Conservation (phyloP, 2,888 invertebrate species). For the Trachelus tabidus region DNA sequence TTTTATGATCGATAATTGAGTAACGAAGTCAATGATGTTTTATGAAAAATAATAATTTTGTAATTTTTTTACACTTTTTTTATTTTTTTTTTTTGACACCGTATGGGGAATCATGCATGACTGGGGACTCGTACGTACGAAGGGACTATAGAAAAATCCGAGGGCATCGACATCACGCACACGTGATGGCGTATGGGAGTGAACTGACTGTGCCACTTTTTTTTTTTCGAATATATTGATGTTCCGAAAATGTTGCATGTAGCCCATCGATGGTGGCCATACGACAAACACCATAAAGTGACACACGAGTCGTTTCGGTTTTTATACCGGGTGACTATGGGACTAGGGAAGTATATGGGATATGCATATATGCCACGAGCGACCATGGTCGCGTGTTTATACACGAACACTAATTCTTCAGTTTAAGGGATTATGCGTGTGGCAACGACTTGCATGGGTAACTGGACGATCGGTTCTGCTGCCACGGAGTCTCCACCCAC, state of each 20-base stretch:
- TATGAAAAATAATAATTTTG: neutral
- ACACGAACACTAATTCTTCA: slow-evolving; percentile 18
- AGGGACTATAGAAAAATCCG: too few species aligned
- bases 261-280: neutral
- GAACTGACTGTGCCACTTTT: too few species aligned
- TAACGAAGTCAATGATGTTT: neutral
- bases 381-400: slow-evolving; percentile 6
- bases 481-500: neutral
- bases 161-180: too few species aligned
- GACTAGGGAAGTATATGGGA: neutral
- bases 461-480: neutral
- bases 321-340: neutral
- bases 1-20: too few species aligned
- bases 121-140: too few species aligned
- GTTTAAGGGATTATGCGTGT: slow-evolving; percentile 18
- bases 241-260: neutral
- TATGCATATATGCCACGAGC: too few species aligned
- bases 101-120: too few species aligned
- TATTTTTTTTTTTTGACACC: too few species aligned
- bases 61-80: too few species aligned
- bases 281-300: neutral
- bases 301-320: neutral
- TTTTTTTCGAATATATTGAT: neutral
- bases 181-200: too few species aligned
- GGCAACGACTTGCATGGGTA: neutral